Base-by-base conservation (phyloP, 37 sponge, comb jelly and placozoan genomes). In the Aplysina aerophoba region DNA sequence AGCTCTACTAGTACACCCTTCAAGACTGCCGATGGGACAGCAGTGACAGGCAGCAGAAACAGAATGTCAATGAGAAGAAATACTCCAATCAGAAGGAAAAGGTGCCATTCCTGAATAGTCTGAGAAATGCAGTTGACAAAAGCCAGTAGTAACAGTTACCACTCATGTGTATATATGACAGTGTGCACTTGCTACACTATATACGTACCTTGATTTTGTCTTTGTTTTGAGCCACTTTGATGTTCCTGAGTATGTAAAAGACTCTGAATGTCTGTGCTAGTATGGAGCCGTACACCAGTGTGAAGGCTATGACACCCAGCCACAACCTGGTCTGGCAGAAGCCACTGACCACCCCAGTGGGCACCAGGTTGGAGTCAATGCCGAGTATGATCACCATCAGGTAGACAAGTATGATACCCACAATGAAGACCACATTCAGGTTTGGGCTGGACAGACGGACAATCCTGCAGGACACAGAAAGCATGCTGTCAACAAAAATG, bases 231-330 rank as follows among this genome's bases (percentile, higher is more conserved):
- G 31, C 37, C 5, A 73, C 22, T 31, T 19, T 73, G 40, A 73
- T 38, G 39, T 73, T 73, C 20, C 74, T 74, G 67, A 91, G 88
- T 50, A 88, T 81, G 77, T 85, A 91, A 78, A 88, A 85, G 64
- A 91, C 88, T n/a, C 92, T 53, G 83, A 85, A 91, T 34, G 88
- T 83, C 74, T 91, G 88, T 44, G 73, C 88, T 81, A 91, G 71
- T 37, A 91, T 84, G 20, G 92, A 79, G 24, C 88, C 92, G 75
- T 83, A 91, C 27, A 91, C 22, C 17, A 91, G 59, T 27, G 88
- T 78, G 81, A 91, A 91, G 0, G 86, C 85, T 34, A 88, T 36
- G 50, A 61, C 66, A 30, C 55, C 83, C 21, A 91, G 35, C 92
- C 92, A 91, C 16, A 88, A 24, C 15, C 85, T 34, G 38, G 37